Evolutionary conservation across 2,888 invertebrate species (phyloP), one percentile per base, ranked within the genome.

Genomic region (Erebia ligea): DNA sequence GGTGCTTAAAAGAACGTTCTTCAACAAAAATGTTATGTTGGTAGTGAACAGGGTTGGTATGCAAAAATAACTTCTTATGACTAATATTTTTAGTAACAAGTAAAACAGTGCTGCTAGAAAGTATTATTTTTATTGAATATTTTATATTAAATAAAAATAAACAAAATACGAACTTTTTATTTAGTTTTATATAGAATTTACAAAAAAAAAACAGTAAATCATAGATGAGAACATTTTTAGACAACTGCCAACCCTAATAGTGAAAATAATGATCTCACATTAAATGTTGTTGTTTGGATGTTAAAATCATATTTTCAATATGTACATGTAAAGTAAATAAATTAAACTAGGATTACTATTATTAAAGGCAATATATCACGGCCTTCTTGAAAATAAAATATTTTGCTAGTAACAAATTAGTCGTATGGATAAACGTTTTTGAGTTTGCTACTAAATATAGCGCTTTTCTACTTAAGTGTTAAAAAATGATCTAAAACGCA

Each of bases 231-330:
- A 0, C 11, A 10, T 25, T 17, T 21, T 1, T 34, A 34, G 34
- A 34, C 34, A 62, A 15, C 2, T 45, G 45, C 48, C 62, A 48
- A 62, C 62, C 45, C 48, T 62, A 21, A 62, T 62, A 62, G 62
- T 84, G 80, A 83, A 86, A 52, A 81, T 77, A 86, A 84, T 91
- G 91, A 92, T 92, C 92, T 92, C 92, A 88, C 83, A 78, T 82
- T 73, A 77, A 76, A 81, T 83, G 84, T 87, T 83, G 84, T 87
- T 86, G 81, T 85, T 67, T 59, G 67, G 84, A 80, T 77, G 80
- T 76, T 72, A 73, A 70, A 76, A 71, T 73, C 71, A 66, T 73
- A 70, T 68, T 71, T 67, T 73, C 71, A 66, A 73, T 71, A 71
- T 77, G 75, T 80, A 81, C 86, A 15, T 48, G 48, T 54, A 64